Conservation (phyloP, 2,888 invertebrate species). For the Drosophila antonietae region DNA sequence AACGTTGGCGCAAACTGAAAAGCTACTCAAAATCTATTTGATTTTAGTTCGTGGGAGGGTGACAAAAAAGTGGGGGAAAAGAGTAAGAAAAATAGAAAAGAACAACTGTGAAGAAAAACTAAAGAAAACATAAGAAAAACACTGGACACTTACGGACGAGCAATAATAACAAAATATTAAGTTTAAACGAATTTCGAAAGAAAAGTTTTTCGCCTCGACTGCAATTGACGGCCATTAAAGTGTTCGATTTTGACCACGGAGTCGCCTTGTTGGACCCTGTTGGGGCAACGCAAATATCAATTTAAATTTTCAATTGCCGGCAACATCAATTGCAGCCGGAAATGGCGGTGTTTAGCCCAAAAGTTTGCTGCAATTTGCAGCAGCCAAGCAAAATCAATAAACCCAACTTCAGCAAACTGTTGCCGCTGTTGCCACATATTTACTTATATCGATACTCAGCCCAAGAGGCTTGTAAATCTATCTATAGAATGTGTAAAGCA, state of each 20-base stretch:
- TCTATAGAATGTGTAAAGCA: not conserved
- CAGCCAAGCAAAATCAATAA: conserved; percentile 50
- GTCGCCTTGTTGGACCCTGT: not conserved
- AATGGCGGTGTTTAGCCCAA: conserved; percentile 41
- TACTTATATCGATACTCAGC: conserved; percentile 27
- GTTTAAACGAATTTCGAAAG: conserved; percentile 64
- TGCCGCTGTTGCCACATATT: conserved; percentile 52
- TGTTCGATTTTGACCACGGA: conserved; percentile 40
- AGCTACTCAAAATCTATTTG: conserved; percentile 80
- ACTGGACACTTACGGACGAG: conserved; percentile 60
- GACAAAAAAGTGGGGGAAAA: not conserved
- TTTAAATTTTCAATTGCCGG: conserved; percentile 76
- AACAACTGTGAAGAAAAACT: not conserved
- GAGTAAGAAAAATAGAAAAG: too few species aligned
- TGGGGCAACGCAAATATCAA: conserved; percentile 61
- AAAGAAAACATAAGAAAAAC: conserved; percentile 38
- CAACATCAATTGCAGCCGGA: conserved; percentile 19
- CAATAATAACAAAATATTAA: conserved; percentile 73
- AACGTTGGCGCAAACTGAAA: conserved; percentile 73
- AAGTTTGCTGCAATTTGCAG: conserved; percentile 52
- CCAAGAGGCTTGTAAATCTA: not conserved
- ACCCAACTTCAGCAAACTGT: conserved; percentile 49
- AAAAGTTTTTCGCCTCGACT: conserved; percentile 33
- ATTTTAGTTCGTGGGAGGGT: conserved; percentile 35
- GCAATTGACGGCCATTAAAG: conserved; percentile 72